Percentiles rank a stretch among this genome's conserved stretches.
phyloP scores from a whole-genome alignment of 2,797 vertebrate genomes.

The Aratinga solstitialis region DNA sequence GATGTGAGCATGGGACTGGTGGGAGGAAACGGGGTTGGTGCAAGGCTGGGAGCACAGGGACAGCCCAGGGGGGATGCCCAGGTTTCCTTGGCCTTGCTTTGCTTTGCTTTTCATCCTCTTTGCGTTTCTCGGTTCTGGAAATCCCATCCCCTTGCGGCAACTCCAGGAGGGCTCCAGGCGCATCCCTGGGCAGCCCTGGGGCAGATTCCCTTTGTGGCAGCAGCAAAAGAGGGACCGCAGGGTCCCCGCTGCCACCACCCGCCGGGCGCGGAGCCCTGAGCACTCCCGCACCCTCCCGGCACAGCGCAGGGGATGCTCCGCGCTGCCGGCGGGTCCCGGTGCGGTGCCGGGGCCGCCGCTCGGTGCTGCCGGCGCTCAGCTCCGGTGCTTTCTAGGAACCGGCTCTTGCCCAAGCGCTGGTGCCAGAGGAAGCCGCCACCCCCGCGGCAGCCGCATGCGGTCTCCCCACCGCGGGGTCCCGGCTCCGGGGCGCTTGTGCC shows the following conservation, averaged over 20 bases:
- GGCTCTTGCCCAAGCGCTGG: not conserved
- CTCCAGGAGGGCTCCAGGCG: not conserved
- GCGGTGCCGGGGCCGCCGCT: accelerated
- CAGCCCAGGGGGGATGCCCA: not conserved
- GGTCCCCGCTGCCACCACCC: not conserved
- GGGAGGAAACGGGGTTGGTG: not conserved
- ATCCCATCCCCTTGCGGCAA: accelerated
- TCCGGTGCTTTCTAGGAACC: slow-evolving; percentile 56
- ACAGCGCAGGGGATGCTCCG: not conserved
- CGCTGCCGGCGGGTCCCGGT: accelerated
- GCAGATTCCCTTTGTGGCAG: not conserved
- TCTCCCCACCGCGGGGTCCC: not conserved
- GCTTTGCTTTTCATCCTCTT: not conserved
- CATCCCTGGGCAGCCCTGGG: not conserved
- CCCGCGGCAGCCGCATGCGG: not conserved
- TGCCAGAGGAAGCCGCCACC: not conserved
- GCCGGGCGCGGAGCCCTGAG: not conserved
- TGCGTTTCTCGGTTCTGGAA: not conserved
- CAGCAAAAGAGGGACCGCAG: accelerated
- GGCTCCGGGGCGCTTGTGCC: not conserved
- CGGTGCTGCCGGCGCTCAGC: accelerated
- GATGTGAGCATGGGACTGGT: not conserved
- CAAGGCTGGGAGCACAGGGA: not conserved
- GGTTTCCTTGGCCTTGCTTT: not conserved
- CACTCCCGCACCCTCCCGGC: accelerated